phyloP scores from a whole-genome alignment of 2,888 invertebrate genomes.

The Lithophane semibrunnea region DNA sequence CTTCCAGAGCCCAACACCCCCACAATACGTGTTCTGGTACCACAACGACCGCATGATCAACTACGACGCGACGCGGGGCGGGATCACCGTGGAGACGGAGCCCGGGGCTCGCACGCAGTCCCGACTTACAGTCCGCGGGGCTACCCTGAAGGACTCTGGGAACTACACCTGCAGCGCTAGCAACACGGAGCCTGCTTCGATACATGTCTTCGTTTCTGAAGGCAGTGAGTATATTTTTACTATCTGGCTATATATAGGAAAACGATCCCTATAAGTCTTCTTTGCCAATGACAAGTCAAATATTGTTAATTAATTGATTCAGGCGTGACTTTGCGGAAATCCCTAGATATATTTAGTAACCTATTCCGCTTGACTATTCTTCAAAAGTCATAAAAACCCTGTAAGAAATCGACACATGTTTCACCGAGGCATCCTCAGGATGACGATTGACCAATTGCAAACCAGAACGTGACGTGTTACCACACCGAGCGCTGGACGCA shows the following conservation, averaged over 20 bases:
- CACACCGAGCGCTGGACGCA: no score
- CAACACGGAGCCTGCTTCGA: constrained; percentile 96
- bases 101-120: constrained; percentile 96
- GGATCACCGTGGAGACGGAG: constrained; percentile 96
- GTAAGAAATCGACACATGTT: no score
- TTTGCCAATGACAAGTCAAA: neutral
- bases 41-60: constrained; percentile 98
- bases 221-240: constrained; percentile 90
- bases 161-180: constrained; percentile 98
- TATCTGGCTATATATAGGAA: neutral
- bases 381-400: no score
- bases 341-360: no score
- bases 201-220: constrained; percentile 97
- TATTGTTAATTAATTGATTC: no score
- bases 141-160: constrained; percentile 96
- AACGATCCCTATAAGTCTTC: neutral
- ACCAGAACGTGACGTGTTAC: no score
- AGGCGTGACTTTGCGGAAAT: no score
- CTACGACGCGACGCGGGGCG: constrained; percentile 95
- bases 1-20: constrained; percentile 97
- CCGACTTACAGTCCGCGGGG: constrained; percentile 95
- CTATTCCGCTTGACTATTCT: no score
- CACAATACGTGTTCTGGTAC: constrained; percentile 98
- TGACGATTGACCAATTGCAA: no score
- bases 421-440: no score